A percentile compares a stretch with the other conserved stretches of the same genome.
phyloP scores from a whole-genome alignment of 2,888 invertebrate species.

The Trachelus troglodyta region DNA sequence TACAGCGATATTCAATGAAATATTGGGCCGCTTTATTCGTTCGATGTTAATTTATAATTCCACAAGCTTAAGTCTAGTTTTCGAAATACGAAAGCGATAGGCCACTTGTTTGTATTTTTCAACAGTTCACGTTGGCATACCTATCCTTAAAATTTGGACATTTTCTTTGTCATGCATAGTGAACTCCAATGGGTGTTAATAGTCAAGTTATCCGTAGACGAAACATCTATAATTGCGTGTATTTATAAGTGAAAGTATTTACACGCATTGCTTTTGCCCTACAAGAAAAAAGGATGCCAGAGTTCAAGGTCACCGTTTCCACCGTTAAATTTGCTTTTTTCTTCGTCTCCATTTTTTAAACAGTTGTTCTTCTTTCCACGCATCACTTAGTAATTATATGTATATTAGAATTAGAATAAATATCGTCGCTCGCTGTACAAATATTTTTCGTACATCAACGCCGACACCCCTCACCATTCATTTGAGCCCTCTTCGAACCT shows the following conservation, averaged over 20 bases:
- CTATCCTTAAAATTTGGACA: no score
- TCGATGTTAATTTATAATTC: no score
- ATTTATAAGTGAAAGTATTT: not conserved
- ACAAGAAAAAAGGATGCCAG: not conserved
- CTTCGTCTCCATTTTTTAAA: not conserved
- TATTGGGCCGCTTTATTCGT: no score
- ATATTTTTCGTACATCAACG: not conserved
- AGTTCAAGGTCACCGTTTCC: not conserved
- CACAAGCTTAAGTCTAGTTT: no score
- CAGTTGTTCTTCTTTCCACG: not conserved
- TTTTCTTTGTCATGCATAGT: no score
- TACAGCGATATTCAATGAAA: no score
- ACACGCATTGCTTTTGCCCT: not conserved
- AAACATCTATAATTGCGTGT: not conserved
- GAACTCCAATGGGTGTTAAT: no score
- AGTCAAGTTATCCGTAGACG: no score
- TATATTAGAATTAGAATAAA: slow-evolving; percentile 21
- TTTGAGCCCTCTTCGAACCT: not conserved
- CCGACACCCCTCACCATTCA: not conserved
- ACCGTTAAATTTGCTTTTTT: not conserved
- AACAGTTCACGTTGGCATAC: no score
- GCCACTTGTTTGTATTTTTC: no score
- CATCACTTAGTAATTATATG: not conserved
- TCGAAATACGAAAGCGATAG: no score
- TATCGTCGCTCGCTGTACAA: slow-evolving; percentile 20